phyloP scores from a whole-genome alignment of 1,140 invertebrate species.

The Tigriopus japonicus region DNA sequence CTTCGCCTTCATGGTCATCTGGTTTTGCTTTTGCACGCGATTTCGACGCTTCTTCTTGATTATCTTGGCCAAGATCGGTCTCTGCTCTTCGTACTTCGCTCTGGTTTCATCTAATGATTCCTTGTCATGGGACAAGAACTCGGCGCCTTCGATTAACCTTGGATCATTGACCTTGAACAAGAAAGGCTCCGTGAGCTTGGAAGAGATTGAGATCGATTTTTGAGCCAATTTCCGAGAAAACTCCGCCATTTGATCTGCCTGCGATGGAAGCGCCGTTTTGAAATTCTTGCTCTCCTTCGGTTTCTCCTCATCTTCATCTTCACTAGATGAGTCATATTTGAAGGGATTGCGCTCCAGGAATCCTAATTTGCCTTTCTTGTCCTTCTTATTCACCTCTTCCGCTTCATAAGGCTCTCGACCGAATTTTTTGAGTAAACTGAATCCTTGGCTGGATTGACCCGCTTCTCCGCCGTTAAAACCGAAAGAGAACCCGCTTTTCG shows the following conservation, averaged over 20 bases:
- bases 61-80: neutral
- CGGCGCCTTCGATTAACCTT: neutral
- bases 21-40: neutral
- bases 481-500: neutral
- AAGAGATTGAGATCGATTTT: neutral
- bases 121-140: neutral
- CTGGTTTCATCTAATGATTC: neutral
- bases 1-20: no score
- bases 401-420: neutral
- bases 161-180: neutral
- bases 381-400: neutral
- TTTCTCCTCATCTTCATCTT: neutral
- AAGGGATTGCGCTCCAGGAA: slow-evolving; percentile 1
- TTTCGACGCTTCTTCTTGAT: neutral
- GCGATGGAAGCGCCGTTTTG: neutral
- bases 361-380: slow-evolving; percentile 1
- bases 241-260: no score
- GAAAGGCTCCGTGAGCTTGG: neutral
- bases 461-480: no score
- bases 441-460: neutral
- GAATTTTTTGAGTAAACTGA: neutral
- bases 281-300: neutral
- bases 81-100: neutral
- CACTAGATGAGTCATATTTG: slow-evolving; percentile 5
- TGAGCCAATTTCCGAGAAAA: no score